phyloP scores from a whole-genome alignment of 2,113 vertebrate species.

The rat (Rattus norvegicus) region DNA sequence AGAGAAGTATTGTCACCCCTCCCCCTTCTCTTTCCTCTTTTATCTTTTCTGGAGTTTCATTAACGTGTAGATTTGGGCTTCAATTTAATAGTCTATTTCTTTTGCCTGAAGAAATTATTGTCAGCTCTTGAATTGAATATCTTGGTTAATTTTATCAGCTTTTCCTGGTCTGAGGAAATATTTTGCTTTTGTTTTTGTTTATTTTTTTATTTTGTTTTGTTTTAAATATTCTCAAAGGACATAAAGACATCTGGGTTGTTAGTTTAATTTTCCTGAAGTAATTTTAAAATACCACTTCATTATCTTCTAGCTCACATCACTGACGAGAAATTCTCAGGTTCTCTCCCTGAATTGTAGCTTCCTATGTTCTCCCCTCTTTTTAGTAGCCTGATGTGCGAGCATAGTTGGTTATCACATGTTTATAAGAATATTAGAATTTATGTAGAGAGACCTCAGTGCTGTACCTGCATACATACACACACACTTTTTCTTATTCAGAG shows the following conservation, averaged over 20 bases:
- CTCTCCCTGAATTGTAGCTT: not conserved
- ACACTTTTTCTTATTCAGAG: not conserved
- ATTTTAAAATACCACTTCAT: not conserved
- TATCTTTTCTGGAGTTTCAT: not conserved
- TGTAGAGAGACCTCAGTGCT: not conserved
- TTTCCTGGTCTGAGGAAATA: not conserved
- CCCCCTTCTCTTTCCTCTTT: not conserved
- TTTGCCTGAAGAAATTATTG: not conserved
- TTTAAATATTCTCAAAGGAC: not conserved
- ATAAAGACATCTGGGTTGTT: not conserved
- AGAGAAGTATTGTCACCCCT: not conserved
- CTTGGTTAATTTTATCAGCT: not conserved
- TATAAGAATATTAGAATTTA: not conserved
- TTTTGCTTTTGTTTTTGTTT: not conserved
- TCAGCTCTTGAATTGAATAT: not conserved
- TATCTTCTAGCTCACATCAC: not conserved
- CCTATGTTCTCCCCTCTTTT: not conserved
- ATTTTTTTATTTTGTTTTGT: not conserved
- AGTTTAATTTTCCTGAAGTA: not conserved
- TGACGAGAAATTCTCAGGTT: not conserved
- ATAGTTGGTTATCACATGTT: not conserved
- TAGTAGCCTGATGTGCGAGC: not conserved
- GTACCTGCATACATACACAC: not conserved
- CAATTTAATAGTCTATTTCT: not conserved
- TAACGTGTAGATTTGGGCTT: not conserved